These are phyloP conservation scores for Blastobasis adustella DNA, from an alignment of 2,888 invertebrate genomes.

Conservation along the genomic window DNA sequence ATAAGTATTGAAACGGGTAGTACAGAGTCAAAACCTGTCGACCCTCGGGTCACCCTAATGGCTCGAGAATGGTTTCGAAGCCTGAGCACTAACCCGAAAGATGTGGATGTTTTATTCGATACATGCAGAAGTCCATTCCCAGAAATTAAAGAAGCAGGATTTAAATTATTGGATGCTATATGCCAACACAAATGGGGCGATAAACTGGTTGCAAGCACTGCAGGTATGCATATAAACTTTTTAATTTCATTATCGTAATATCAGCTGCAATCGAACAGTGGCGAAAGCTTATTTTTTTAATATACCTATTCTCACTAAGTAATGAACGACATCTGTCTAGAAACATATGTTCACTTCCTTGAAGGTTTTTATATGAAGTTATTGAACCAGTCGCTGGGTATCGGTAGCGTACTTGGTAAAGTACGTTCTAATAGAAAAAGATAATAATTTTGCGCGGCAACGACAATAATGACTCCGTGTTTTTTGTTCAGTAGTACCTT, in stretches of 20 bases:
- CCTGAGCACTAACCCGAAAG: conserved; percentile 44
- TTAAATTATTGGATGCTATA: conserved; percentile 79
- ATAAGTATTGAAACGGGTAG: conserved; percentile 63
- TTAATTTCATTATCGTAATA: background rate
- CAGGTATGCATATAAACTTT: conserved; percentile 61
- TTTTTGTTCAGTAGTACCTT: too few relatives aligned
- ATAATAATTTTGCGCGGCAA: too few relatives aligned
- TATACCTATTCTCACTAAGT: too few relatives aligned
- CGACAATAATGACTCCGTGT: too few relatives aligned
- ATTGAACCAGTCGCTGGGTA: too few relatives aligned
- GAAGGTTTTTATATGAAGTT: too few relatives aligned
- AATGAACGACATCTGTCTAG: too few relatives aligned
- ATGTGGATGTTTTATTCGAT: conserved; percentile 77
- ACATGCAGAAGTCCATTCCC: conserved; percentile 86
- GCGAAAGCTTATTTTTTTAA: too few relatives aligned
- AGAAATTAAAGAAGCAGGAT: conserved; percentile 82
- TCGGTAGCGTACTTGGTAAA: too few relatives aligned
- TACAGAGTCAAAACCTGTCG: conserved; percentile 48
- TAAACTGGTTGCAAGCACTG: conserved; percentile 79
- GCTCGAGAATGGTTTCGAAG: conserved; percentile 68
- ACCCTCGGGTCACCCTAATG: conserved; percentile 64
- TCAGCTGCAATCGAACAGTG: too few relatives aligned
- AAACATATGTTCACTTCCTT: too few relatives aligned
- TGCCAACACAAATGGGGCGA: conserved; percentile 88
- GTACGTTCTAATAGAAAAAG: too few relatives aligned